These are phyloP conservation scores for Anguilla megastoma DNA, from an alignment of 2,797 vertebrate species.

Conservation along the genomic window DNA sequence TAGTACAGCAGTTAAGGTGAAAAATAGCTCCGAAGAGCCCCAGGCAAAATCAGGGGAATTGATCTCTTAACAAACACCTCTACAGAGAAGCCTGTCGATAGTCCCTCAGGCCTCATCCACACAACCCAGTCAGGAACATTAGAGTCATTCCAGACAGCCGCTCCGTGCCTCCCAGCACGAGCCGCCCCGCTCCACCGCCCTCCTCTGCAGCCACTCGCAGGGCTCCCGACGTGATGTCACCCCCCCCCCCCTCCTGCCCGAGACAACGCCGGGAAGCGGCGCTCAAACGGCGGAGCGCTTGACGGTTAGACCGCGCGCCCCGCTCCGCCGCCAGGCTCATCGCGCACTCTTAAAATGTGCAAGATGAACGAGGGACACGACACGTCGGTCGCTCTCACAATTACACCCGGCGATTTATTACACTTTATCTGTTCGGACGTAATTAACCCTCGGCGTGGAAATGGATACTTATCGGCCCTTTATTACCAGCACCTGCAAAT, in stretches of 20 bases:
- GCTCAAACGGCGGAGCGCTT: neutral
- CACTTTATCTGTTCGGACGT: conserved; percentile 76
- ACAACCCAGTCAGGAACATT: neutral
- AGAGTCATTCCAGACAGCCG: conserved; percentile 13
- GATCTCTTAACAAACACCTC: conserved; percentile 9
- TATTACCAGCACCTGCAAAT: conserved; percentile 68
- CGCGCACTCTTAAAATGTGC: conserved; percentile 28
- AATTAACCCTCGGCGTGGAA: conserved; percentile 72
- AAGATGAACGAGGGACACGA: conserved; percentile 74
- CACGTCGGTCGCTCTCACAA: conserved; percentile 65
- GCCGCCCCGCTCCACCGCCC: neutral
- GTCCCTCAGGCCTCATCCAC: neutral
- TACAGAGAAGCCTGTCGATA: neutral
- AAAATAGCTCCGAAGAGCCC: neutral
- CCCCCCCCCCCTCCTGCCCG: conserved; percentile 42
- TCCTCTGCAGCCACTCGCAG: conserved; percentile 24
- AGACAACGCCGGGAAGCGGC: neutral
- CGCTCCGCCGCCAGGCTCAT: neutral
- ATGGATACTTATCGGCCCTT: conserved; percentile 75
- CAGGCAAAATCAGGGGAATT: conserved; percentile 6
- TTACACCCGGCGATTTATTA: conserved; percentile 78
- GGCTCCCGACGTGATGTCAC: conserved; percentile 46
- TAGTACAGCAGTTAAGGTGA: neutral
- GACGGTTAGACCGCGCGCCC: neutral
- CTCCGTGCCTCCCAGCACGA: neutral